A percentile compares a stretch with the other conserved stretches of the same genome.
These are phyloP conservation scores for Eulemur macaco DNA, from an alignment of 2,113 vertebrate species.

Conservation along the genomic window DNA sequence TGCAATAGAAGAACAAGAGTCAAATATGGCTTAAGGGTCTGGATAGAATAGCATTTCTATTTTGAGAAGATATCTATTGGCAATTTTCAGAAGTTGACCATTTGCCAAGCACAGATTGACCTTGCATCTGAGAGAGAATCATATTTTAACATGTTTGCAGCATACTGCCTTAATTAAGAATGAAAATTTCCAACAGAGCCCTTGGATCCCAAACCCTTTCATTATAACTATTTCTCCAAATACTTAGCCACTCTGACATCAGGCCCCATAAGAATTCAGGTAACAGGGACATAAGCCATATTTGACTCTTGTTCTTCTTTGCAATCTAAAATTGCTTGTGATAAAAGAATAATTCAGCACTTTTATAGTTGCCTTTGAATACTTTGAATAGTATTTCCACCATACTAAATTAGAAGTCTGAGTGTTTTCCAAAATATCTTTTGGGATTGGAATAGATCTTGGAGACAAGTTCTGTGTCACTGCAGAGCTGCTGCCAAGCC, in stretches of 20 bases:
- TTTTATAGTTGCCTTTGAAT: constrained; percentile 42
- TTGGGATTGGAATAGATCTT: constrained; percentile 43
- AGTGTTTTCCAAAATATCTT: constrained; percentile 60
- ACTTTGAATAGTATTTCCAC: constrained; percentile 52
- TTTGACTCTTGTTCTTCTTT: constrained; percentile 37
- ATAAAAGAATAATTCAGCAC: constrained; percentile 37
- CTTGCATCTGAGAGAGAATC: neutral
- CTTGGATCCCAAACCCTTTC: neutral
- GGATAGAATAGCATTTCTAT: constrained; percentile 22
- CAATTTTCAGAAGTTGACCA: constrained; percentile 24
- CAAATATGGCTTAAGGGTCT: neutral
- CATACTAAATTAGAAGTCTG: constrained; percentile 36
- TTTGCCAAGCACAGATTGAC: neutral
- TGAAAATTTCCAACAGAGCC: neutral
- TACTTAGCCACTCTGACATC: neutral
- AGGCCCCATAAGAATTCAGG: neutral
- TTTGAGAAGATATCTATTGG: constrained; percentile 16
- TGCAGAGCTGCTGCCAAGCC: neutral
- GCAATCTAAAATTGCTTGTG: constrained; percentile 46
- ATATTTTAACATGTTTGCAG: neutral
- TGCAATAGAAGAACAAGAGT: constrained; percentile 32
- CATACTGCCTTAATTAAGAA: neutral
- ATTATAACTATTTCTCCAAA: constrained; percentile 10
- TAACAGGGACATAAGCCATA: neutral
- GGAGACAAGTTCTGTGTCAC: neutral